These are phyloP conservation scores for Heliconius hermathena DNA, from an alignment of 1,140 invertebrate species.

Conservation along the genomic window DNA sequence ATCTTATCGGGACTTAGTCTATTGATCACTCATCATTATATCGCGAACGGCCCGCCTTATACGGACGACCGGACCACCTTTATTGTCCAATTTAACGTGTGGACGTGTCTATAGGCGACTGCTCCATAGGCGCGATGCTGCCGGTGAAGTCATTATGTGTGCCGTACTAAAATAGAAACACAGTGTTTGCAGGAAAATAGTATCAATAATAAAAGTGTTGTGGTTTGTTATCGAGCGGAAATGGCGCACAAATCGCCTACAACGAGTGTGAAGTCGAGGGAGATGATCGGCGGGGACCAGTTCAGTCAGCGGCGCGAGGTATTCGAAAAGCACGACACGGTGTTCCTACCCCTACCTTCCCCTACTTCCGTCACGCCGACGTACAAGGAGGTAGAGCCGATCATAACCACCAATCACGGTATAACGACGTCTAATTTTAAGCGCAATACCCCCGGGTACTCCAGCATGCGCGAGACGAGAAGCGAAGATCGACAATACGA, in stretches of 20 bases:
- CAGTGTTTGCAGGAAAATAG: constrained; percentile 79
- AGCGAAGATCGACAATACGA: constrained; percentile 65
- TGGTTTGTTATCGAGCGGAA: constrained; percentile 78
- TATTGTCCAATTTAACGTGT: constrained; percentile 77
- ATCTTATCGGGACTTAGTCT: constrained; percentile 76
- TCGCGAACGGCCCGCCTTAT: constrained; percentile 71
- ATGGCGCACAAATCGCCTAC: constrained; percentile 78
- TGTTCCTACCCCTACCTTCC: constrained; percentile 67
- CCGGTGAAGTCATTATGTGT: constrained; percentile 80
- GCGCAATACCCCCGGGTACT: constrained; percentile 68
- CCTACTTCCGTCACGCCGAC: constrained; percentile 51
- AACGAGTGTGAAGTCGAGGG: constrained; percentile 72
- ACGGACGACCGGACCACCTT: constrained; percentile 72
- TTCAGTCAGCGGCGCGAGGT: constrained; percentile 78
- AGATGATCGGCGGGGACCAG: constrained; percentile 74
- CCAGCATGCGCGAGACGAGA: constrained; percentile 73
- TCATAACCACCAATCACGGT: constrained; percentile 75
- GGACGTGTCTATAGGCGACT: constrained; percentile 61
- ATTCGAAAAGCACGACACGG: constrained; percentile 76
- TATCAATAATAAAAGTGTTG: constrained; percentile 78
- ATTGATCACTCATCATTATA: constrained; percentile 77
- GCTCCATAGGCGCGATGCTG: constrained; percentile 72
- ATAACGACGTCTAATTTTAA: constrained; percentile 75
- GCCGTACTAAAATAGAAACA: constrained; percentile 74
- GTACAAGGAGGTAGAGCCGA: constrained; percentile 67